Base-by-base conservation (phyloP, 2,888 invertebrate genomes). In the Chymomyza procnemis region DNA sequence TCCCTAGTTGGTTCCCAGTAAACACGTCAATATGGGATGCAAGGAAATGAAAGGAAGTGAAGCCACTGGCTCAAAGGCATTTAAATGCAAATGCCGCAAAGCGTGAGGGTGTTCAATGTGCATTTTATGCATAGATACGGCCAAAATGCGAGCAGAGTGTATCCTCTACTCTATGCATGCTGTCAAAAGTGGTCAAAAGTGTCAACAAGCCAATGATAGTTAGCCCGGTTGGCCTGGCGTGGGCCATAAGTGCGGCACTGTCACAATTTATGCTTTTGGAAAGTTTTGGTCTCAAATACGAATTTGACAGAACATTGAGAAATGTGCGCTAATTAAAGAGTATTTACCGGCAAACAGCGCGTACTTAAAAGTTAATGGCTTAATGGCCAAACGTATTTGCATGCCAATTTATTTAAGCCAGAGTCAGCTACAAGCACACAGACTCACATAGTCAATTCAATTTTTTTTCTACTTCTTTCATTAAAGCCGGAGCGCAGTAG, bases 71-170 rank as follows among this genome's bases (percentile, higher is more conserved):
- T 71, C 78, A 73, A 77, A 84, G 77, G 75, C 87, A 87, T 83
- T 83, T 83, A 83, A 83, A 83, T 83, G 82, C 82, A 83, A 83
- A 83, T 83, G 85, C 54, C 14, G 19, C 19, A 54, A 21, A 85
- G 82, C 82, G 87, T 85, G 82, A 87, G 87, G 82, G 82, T 82
- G 81, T 87, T 79, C 85, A 79, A 84, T 80, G 69, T 82, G 74
- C 84, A 76, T 85, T 86, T 81, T 81, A 81, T 81, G 81, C 85
- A 86, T 82, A 78, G 79, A 54, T 19, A 81, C 84, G 79, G 80
- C 82, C 87, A 79, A 84, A 81, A 81, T 79, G 87, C 87, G 81
- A 81, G 81, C 81, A 81, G 79, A 63, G 9, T 3, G 26, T 6
- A 26, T 8, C 26, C 18, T 61, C 54, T 26, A n/a, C n/a, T n/a